Conservation (phyloP, 2,113 vertebrate genomes). For the Pan troglodytes region NHGRI_mPanTro3-v2.1_pri NC_072402.2:40562501-40563000, state of each 20-base stretch:
- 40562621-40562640: neutral
- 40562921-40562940: neutral
- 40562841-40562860: neutral
- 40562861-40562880: neutral
- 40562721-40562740: neutral
- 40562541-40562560: neutral
- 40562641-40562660: neutral
- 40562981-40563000: neutral
- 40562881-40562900: neutral
- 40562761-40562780: neutral
- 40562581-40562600: neutral
- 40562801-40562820: neutral
- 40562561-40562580: neutral
- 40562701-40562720: neutral
- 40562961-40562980: constrained; percentile 2
- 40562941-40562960: neutral
- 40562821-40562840: neutral
- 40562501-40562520: neutral
- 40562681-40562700: neutral
- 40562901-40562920: neutral
- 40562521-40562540: neutral
- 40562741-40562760: neutral
- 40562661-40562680: neutral
- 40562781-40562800: neutral
- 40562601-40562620: neutral